These are phyloP conservation scores for Halocaridina rubra DNA, from an alignment of 2,888 invertebrate genomes.

Conservation along the genomic window DNA sequence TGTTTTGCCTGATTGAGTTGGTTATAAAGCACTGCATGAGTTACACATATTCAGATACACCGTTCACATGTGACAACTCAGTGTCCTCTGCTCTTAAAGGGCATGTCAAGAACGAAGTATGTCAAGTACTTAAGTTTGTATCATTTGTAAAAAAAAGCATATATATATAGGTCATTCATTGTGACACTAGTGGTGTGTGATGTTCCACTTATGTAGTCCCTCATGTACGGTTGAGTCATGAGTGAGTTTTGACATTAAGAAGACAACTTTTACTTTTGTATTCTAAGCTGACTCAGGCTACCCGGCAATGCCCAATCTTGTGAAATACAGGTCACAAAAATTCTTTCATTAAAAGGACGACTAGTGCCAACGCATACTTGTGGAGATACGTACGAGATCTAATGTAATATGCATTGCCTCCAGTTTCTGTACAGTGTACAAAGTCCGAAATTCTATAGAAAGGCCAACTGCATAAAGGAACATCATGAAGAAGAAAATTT, in stretches of 20 bases:
- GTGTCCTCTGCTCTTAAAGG: not conserved
- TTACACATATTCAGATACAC: not conserved
- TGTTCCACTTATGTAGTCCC: not conserved
- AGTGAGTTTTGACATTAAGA: not conserved
- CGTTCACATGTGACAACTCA: slow-evolving; percentile 3
- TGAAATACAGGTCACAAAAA: no score
- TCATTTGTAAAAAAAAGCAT: not conserved
- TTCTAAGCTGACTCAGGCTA: no score
- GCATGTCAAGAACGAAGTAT: not conserved
- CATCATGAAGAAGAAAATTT: no score
- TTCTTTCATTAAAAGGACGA: no score
- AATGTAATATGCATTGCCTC: no score
- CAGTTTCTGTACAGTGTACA: no score
- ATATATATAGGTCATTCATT: slow-evolving; percentile 5
- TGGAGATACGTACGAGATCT: no score
- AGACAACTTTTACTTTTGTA: no score
- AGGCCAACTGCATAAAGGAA: no score
- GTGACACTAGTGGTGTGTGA: not conserved
- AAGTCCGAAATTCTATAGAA: no score
- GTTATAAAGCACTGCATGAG: not conserved
- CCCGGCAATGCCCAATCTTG: no score
- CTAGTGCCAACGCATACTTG: no score
- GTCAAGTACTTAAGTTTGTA: slow-evolving; percentile 1
- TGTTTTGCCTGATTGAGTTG: not conserved
- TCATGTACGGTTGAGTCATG: not conserved